These are phyloP conservation scores for Heliornis fulica DNA, from an alignment of 2,113 vertebrate genomes.

Conservation along the genomic window DNA sequence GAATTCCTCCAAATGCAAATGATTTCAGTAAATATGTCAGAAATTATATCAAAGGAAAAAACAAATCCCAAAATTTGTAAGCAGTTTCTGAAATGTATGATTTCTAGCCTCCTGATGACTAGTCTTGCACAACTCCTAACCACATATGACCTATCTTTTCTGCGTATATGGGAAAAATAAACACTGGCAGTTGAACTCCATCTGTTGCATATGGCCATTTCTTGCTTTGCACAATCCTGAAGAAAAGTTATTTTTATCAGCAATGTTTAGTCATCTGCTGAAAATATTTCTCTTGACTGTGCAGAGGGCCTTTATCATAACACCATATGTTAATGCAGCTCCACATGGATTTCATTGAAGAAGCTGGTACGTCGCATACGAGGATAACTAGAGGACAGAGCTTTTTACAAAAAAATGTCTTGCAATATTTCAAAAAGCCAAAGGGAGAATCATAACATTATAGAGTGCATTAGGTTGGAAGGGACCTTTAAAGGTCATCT, in stretches of 20 bases:
- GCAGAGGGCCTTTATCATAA: not conserved
- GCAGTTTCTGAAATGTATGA: not conserved
- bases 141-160: not conserved
- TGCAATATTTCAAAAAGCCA: not conserved
- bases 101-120: not conserved
- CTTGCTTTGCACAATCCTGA: conserved; percentile 15
- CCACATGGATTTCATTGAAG: conserved; percentile 24
- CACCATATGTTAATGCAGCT: not conserved
- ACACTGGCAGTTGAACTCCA: not conserved
- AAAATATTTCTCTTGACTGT: conserved; percentile 41
- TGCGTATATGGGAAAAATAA: not conserved
- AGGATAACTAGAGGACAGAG: not conserved
- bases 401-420: not conserved
- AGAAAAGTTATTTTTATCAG: conserved; percentile 58
- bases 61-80: not conserved
- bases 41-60: not conserved
- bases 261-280: conserved; percentile 13
- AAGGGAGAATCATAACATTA: too few species aligned
- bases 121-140: conserved; percentile 31
- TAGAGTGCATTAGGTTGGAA: too few species aligned
- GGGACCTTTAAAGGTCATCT: too few species aligned
- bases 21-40: not conserved
- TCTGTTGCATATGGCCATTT: not conserved
- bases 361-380: not conserved
- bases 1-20: not conserved